Evolutionary conservation across 2,888 invertebrate genomes (phyloP).

Genomic region (Proisotoma minuta): DNA sequence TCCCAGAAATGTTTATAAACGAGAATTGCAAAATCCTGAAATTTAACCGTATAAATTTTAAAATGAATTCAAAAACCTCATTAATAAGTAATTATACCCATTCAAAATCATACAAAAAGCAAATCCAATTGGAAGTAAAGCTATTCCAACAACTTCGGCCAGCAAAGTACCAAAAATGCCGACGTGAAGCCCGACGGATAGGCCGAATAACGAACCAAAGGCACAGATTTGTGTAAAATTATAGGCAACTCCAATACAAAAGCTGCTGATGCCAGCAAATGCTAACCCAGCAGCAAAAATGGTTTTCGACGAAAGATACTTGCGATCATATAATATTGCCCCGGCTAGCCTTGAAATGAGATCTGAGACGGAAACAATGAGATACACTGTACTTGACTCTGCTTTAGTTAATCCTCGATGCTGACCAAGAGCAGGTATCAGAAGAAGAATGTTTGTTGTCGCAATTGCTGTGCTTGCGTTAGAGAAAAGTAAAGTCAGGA

Average conservation of each 20-base stretch:
- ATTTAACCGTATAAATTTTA: background rate
- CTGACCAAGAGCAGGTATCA: conserved; percentile 25
- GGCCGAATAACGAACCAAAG: conserved; percentile 16
- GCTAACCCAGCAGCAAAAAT: conserved; percentile 27
- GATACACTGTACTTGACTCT: conserved; percentile 21
- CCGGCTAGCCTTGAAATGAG: conserved; percentile 23
- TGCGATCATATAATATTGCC: conserved; percentile 19
- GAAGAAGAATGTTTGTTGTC: conserved; percentile 28
- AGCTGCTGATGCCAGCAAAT: conserved; percentile 21
- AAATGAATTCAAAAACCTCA: too few relatives aligned
- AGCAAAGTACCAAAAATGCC: conserved; percentile 32
- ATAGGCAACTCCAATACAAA: conserved; percentile 2
- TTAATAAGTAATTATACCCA: conserved; percentile 25
- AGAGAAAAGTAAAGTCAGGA: conserved; percentile 21
- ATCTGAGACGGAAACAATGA: conserved; percentile 25
- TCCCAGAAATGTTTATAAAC: conserved; percentile 14
- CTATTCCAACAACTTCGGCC: conserved; percentile 25
- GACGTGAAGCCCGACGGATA: conserved; percentile 24
- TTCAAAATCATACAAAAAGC: conserved; percentile 30
- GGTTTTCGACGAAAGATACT: background rate
- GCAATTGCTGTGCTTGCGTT: conserved; percentile 27
- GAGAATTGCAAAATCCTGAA: conserved; percentile 13
- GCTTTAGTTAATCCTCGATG: conserved; percentile 15
- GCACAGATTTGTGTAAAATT: conserved; percentile 1
- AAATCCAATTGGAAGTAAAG: conserved; percentile 28